Conservation (phyloP, 2,888 invertebrate genomes). For the Platycheirus rosarum region DNA sequence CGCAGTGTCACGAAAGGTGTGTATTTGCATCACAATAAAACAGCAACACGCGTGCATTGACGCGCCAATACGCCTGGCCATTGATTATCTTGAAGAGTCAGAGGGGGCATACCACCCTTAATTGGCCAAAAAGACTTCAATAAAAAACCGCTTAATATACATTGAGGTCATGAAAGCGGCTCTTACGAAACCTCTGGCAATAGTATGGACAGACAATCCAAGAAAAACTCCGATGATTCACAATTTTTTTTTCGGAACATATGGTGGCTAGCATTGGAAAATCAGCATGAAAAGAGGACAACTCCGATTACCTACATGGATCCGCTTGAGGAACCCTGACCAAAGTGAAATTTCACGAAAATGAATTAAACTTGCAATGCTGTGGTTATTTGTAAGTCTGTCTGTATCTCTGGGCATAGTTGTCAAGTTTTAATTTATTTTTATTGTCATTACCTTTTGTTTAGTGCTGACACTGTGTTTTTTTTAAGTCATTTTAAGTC, state of each 20-base stretch:
- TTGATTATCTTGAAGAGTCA: too few species aligned
- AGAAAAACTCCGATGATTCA: conserved; percentile 44
- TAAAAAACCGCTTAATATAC: conserved; percentile 14
- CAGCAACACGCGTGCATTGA: not conserved
- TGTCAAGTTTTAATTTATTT: conserved; percentile 67
- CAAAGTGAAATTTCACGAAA: conserved; percentile 62
- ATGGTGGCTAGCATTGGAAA: conserved; percentile 11
- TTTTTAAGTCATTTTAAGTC: conserved; percentile 7
- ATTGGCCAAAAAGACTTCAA: conserved; percentile 30
- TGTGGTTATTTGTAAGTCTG: conserved; percentile 19
- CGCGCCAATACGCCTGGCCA: too few species aligned
- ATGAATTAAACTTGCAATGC: conserved; percentile 41
- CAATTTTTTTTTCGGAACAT: conserved; percentile 6
- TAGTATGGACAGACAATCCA: conserved; percentile 4
- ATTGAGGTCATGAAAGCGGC: conserved; percentile 48
- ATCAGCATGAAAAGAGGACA: conserved; percentile 10
- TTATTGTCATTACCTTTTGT: conserved; percentile 65
- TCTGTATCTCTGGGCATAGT: conserved; percentile 41
- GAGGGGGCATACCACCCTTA: conserved; percentile 3
- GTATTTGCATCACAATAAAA: conserved; percentile 41
- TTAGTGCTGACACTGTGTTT: conserved; percentile 15
- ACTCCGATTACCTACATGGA: not conserved
- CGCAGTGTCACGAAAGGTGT: conserved; percentile 62
- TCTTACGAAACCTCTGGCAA: conserved; percentile 24
- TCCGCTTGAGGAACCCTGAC: conserved; percentile 6